These are phyloP conservation scores for Malurus alboscapulatus DNA, from an alignment of 2,113 vertebrate genomes.

Conservation along the genomic window DNA sequence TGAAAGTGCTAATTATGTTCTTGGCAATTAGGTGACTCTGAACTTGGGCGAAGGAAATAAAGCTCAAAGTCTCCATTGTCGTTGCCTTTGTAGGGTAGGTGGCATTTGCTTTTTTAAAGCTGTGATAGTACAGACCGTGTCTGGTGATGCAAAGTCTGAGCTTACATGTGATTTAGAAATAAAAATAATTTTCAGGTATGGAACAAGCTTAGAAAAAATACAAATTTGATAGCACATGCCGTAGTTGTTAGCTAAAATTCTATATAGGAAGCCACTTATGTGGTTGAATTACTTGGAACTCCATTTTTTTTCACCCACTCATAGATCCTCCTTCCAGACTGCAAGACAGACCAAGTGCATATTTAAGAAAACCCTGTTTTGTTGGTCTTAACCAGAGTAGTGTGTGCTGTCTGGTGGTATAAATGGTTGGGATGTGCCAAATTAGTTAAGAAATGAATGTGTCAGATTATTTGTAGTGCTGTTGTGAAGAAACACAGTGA, in stretches of 20 bases:
- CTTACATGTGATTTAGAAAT: accelerated
- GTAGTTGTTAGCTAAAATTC: not conserved
- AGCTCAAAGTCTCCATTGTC: not conserved
- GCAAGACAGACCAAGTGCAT: not conserved
- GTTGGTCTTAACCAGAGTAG: not conserved
- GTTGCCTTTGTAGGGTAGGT: not conserved
- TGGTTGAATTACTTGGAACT: not conserved
- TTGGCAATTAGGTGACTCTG: not conserved
- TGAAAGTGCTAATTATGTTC: not conserved
- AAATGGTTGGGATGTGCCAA: not conserved
- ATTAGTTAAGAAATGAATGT: not conserved
- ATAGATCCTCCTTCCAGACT: not conserved
- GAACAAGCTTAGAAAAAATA: not conserved
- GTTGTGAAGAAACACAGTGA: not conserved
- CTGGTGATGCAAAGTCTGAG: not conserved
- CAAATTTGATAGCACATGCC: not conserved
- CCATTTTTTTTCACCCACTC: not conserved
- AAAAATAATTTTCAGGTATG: not conserved
- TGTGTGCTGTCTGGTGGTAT: not conserved
- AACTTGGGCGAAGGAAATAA: not conserved
- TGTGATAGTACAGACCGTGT: not conserved
- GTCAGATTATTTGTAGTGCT: not conserved
- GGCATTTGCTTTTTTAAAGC: not conserved
- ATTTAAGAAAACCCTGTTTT: not conserved
- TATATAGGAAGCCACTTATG: not conserved